Percentiles rank a stretch among this genome's conserved stretches.
These are phyloP conservation scores for Lonchura striata DNA, from an alignment of 2,113 vertebrate species.

Conservation along the genomic window DNA sequence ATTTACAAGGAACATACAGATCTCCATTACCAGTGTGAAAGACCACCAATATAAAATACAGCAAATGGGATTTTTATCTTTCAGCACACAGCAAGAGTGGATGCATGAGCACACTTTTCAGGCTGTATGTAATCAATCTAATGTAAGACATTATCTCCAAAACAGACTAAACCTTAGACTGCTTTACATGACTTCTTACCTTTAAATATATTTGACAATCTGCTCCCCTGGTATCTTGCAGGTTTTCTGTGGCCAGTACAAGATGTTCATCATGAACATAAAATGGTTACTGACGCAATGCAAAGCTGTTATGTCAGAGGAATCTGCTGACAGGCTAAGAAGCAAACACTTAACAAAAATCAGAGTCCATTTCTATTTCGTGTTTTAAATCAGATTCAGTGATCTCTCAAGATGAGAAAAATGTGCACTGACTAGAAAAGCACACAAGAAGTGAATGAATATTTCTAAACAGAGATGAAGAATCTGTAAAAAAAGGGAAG, in stretches of 20 bases:
- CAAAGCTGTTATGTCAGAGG: conserved; percentile 32
- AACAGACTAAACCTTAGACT: conserved; percentile 50
- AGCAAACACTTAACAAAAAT: conserved; percentile 71
- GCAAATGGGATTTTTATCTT: conserved; percentile 83
- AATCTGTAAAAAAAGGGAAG: background rate
- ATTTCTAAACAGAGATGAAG: background rate
- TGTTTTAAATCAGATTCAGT: conserved; percentile 51
- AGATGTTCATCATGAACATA: conserved; percentile 8
- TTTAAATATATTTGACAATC: conserved; percentile 67
- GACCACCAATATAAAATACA: conserved; percentile 76
- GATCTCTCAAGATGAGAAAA: conserved; percentile 25
- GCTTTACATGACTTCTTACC: conserved; percentile 50
- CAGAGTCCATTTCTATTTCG: conserved; percentile 64
- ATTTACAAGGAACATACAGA: conserved; percentile 76
- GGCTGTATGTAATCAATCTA: conserved; percentile 75
- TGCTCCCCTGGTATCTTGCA: conserved; percentile 28
- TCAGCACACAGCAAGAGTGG: conserved; percentile 68
- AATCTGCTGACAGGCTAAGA: conserved; percentile 67
- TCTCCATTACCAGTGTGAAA: conserved; percentile 69
- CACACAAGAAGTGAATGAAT: background rate
- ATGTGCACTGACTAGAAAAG: background rate
- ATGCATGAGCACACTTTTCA: conserved; percentile 64
- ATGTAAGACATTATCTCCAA: conserved; percentile 71
- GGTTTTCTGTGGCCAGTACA: background rate
- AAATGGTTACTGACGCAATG: conserved; percentile 19